Evolutionary conservation across 2,113 vertebrate genomes (phyloP).

Genomic region (Dromaius novaehollandiae): DNA sequence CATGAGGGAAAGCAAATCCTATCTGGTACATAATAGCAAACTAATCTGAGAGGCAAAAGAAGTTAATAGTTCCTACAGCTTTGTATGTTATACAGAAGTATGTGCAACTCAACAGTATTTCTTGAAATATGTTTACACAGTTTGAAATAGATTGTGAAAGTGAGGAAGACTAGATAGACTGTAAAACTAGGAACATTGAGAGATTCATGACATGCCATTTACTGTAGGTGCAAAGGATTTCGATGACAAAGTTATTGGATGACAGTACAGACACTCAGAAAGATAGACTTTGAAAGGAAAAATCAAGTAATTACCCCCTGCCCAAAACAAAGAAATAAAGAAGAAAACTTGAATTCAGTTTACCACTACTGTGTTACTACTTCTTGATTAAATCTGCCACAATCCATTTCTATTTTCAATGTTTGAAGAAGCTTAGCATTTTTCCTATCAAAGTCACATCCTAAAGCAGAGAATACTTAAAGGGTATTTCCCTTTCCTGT

Average conservation of each 20-base stretch:
- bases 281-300: neutral
- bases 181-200: neutral
- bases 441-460: neutral
- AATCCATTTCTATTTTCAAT: neutral
- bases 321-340: neutral
- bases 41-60: neutral
- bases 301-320: neutral
- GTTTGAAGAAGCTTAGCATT: neutral
- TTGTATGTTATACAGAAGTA: fast-evolving
- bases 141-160: neutral
- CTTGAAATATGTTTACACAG: neutral
- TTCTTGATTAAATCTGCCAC: slow-evolving; percentile 8
- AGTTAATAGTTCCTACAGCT: neutral
- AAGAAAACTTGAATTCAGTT: neutral
- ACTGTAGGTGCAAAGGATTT: neutral
- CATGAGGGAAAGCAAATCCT: neutral
- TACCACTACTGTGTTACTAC: neutral
- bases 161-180: no score
- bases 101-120: fast-evolving
- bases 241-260: neutral
- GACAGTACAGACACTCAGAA: neutral
- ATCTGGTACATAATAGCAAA: neutral
- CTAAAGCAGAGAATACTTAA: neutral
- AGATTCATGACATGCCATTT: neutral
- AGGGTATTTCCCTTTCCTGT: neutral